Conservation (phyloP, 2,888 invertebrate species). For the Odontocerum albicorne region DNA sequence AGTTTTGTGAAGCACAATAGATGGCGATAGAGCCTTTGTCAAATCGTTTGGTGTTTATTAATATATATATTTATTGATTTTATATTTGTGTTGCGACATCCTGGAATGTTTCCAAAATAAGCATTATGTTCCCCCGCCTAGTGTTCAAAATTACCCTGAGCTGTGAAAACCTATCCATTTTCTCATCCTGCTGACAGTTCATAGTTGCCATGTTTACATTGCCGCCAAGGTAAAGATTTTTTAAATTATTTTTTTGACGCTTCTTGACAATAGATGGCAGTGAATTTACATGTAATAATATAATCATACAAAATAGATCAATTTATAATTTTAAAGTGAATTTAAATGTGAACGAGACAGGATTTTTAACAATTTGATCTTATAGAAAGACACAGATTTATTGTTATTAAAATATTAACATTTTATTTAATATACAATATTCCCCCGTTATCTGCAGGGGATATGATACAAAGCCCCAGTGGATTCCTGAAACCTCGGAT, state of each 20-base stretch:
- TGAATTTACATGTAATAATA: not conserved
- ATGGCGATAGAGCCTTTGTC: constrained; percentile 27
- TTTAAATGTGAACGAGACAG: no score
- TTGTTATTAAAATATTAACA: no score
- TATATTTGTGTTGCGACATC: constrained; percentile 30
- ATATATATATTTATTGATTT: constrained; percentile 22
- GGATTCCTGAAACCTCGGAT: no score
- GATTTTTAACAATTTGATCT: no score
- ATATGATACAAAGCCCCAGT: no score
- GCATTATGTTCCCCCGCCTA: constrained; percentile 28
- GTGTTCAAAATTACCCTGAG: constrained; percentile 10
- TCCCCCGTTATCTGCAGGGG: no score
- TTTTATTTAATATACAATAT: no score
- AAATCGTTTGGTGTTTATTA: constrained; percentile 22
- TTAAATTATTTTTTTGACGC: constrained; percentile 26
- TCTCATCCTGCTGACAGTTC: constrained; percentile 11
- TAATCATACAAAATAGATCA: no score
- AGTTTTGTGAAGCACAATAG: constrained; percentile 34
- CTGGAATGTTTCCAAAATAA: constrained; percentile 28
- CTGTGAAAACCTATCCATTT: not conserved
- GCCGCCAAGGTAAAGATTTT: constrained; percentile 31
- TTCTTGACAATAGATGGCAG: constrained; percentile 26
- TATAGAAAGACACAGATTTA: no score
- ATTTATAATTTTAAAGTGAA: no score
- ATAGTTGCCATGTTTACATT: constrained; percentile 36